Base-by-base conservation (phyloP, 2,888 invertebrate genomes). In the Hypena proboscidalis region DNA sequence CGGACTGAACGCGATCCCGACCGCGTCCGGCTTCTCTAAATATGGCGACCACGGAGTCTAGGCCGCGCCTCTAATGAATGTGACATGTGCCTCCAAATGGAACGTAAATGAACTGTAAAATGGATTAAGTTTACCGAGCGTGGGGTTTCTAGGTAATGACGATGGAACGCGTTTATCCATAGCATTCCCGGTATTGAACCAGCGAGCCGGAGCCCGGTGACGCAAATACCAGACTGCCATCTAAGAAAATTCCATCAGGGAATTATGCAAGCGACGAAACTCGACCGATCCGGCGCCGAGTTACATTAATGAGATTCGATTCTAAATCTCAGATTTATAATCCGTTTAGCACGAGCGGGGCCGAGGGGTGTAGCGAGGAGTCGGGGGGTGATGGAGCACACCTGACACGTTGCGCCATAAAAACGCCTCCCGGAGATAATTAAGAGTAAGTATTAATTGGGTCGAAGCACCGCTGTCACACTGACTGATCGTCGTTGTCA, bases 381-480 rank as follows among this genome's bases (percentile, higher is more conserved):
- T 33, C 22, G 19, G 8, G n/a, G 9, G 15, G 29, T 39, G 14
- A 36, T 14, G 23, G 10, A 30, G 33, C 31, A 4, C 41, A 41
- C 42, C 36, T 41, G 39, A 34, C 55, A 32, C 37, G 42, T 40
- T 31, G 34, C n/a, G 41, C n/a, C 29, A 27, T 30, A 45, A 51
- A 57, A 48, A 48, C 42, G 38, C 34, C 29, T 46, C 30, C 19
- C 26, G 27, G 29, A 47, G 45, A 39, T 56, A 51, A 58, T 60
- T 46, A 58, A 55, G 45, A 50, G 42, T 55, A 58, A 57, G 58
- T 58, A 61, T 58, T 63, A 61, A 70, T 66, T 61, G 60, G 62
- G 40, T 42, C 39, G 50, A 42, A 39, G 50, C 47, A 37, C 32
- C 43, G 41, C 47, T 51, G 43, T 49, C 39, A 44, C 43, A 30